Base-by-base conservation (phyloP, 2,113 vertebrate species). In the Rafetus swinhoei region DNA sequence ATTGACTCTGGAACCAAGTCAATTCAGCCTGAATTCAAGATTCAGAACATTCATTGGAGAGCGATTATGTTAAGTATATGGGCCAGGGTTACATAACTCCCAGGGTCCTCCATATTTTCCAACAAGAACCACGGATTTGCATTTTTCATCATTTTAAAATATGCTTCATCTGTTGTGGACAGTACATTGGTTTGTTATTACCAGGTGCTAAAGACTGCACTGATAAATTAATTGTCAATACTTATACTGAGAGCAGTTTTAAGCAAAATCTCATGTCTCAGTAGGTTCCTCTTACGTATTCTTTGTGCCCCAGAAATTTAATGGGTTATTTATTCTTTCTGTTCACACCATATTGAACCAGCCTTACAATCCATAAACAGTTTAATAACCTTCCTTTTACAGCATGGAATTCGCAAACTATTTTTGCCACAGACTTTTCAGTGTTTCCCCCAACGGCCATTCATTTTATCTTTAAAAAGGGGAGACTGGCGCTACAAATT, bases 401-500 rank as follows among this genome's bases (percentile, higher is more conserved):
- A 12, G 53, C 53, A 50, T 39, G 15, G 9, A 76, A 4, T 52
- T 92, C 77, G 60, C 88, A 95, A 95, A 92, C 90, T 96, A 92
- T 93, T 95, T 95, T 91, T 74, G 77, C 93, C 80, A 12, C 59
- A 93, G 94, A 79, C 90, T 90, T 85, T 60, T 1, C 7, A 82
- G 16, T 39, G 93, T 94, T 95, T 93, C 87, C 93, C 86, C 93
- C 91, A 18, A 24, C 29, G 55, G 81, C 11, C 53, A 84, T 77
- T 85, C 45, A 87, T 21, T 93, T 92, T 86, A 53, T 90, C 72
- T 89, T 94, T 74, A 88, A 93, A 88, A 72, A 77, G 74, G 74
- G 56, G 74, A 45, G 53, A 24, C 4, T 10, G 86, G 57, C 79
- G 59, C 95, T 93, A 84, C 32, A 54, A 82, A 86, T 95, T 77